Conservation (phyloP, 2,888 invertebrate species). For the Megastigmus dorsalis region DNA sequence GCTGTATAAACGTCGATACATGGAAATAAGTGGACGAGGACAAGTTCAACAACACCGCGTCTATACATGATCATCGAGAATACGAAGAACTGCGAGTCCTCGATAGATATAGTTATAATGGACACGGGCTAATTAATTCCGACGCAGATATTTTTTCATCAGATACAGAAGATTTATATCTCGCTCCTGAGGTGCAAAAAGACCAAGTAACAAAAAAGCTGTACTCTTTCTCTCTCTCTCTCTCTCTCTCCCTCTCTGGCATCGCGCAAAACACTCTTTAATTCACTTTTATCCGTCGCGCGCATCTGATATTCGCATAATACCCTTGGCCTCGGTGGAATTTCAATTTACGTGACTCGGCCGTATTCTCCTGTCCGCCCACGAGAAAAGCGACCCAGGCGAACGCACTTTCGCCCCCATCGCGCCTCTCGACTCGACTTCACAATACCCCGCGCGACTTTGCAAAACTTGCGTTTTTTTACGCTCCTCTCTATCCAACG, state of each 20-base stretch:
- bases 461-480: too few relatives aligned
- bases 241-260: not conserved
- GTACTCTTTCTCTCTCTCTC: conserved; percentile 17
- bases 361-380: conserved; percentile 40
- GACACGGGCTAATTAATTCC: conserved; percentile 14
- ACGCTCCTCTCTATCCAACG: too few relatives aligned
- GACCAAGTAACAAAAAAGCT: not conserved
- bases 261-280: conserved; percentile 8
- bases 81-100: not conserved
- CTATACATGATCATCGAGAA: too few relatives aligned
- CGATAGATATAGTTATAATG: conserved; percentile 12
- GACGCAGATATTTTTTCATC: conserved; percentile 35
- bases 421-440: too few relatives aligned
- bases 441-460: too few relatives aligned
- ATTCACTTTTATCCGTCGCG: conserved; percentile 26
- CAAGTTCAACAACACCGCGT: too few relatives aligned
- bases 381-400: too few relatives aligned
- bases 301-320: conserved; percentile 40
- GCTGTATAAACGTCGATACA: too few relatives aligned
- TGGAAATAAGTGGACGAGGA: too few relatives aligned
- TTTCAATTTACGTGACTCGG: conserved; percentile 24
- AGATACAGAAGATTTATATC: conserved; percentile 5
- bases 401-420: not conserved
- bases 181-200: not conserved
- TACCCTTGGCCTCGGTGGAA: conserved; percentile 36